Evolutionary conservation across 2,888 invertebrate species (phyloP), one percentile per base, ranked within the genome.

Genomic region (Apamea epomidion): DNA sequence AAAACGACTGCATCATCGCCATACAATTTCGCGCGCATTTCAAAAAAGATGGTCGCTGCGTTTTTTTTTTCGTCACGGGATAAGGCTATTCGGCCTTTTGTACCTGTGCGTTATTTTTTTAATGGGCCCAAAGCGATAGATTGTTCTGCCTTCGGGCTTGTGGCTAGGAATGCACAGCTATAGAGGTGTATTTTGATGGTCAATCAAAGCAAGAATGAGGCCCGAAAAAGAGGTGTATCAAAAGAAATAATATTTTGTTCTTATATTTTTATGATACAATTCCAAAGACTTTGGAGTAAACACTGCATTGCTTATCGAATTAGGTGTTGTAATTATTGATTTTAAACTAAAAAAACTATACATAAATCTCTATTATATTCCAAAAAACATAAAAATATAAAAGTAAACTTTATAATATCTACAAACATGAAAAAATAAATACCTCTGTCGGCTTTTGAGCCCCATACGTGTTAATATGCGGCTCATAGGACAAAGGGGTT

Each of bases 391-490:
- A 60, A 84, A 72, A 75, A 78, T 77, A 67, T 69, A 25, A 78
- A 80, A 74, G 16, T 7, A 64, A 77, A 85, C 67, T 68, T 72
- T 75, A 54, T 37, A 45, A 62, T 75, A 81, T 81, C n/a, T 25
- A 78, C 78, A 72, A 72, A 82, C 2, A 64, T 8, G 32, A 79
- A 69, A 79, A 85, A 85, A 79, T 60, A 76, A 76, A 83, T 83
- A 76, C 74, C 85, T 89, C 72, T 87, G 60, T 85, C 82, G 48
- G 71, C 81, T 58, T 83, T 74, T 32, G 76, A 85, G 48, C 64
- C 60, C 77, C 54, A 82, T 91, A 92, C 91, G 93, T 95, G 95
- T 94, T 95, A 95, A 95, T 95, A 92, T 90, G 92, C 92, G 93
- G 93, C 79, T 88, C 86, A 82, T 88, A 90, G 92, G 93, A 93